Base-by-base conservation (phyloP, 2,797 vertebrate genomes). In the Myiotriccus ornatus region DNA sequence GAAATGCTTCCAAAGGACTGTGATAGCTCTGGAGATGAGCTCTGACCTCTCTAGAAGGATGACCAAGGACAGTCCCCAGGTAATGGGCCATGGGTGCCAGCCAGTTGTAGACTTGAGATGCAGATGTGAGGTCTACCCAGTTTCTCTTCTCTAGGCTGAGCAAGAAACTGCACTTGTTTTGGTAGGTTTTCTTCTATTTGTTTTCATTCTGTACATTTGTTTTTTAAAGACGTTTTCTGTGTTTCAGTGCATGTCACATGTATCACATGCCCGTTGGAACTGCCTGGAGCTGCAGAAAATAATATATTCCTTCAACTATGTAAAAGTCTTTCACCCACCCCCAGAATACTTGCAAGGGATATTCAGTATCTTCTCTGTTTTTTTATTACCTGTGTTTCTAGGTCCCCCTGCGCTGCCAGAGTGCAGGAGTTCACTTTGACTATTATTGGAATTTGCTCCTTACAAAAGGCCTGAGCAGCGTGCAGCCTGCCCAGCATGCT, bases 241-340 rank as follows among this genome's bases (percentile, higher is more conserved):
- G n/a, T 78, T 74, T 80, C 20, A 35, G 19, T 52, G 24, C 4
- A 2, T 13, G 2, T 14, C 25, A 9, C 1, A 0, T n/a, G 3
- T 53, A 7, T 65, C 41, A 14, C 4, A 0, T 32, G 28, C 32
- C 34, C 6, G 1, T 3, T 23, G 16, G 43, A 68, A 35, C 46
- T 43, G 10, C 37, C 22, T 10, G 30, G 39, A 53, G n/a, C n/a
- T 28, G 39, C n/a, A 56, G 82, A 70, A 89, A 67, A 32, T 6
- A 32, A 2, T 63, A 14, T 81, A 4, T 62, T 62, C 16, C 5
- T 55, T 27, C 34, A 56, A 2, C 17, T 9, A 1, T 70, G 8
- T 60, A 5, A 9, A 70, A 65, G 6, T 41, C 34, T 57, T 57
- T 62, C 43, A 9, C 19, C 13, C 37, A 50, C 18, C 14, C 14